Base-by-base conservation (phyloP, 2,113 vertebrate genomes). In the Equus quagga region DNA sequence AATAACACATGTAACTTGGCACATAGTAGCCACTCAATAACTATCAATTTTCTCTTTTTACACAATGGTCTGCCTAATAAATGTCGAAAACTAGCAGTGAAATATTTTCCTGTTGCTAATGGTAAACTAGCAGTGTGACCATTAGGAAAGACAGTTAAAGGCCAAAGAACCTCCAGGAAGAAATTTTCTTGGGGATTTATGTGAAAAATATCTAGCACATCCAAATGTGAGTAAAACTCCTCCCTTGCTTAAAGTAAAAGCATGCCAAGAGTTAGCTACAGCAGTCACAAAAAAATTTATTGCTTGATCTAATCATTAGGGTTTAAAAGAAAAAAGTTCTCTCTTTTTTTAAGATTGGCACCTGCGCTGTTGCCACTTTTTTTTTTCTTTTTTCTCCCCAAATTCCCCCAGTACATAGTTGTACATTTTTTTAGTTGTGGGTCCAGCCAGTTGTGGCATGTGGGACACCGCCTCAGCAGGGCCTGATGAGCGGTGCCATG, bases 91-190 rank as follows among this genome's bases (percentile, higher is more conserved):
- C 10, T 26, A 82, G 78, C 54, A 93, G 76, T 84, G n/a, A 94
- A 88, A 88, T 95, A 85, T 84, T 94, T 95, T 94, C 65, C 81
- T 89, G 31, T 91, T 96, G 95, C 86, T 95, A 95, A 67, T 65
- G 64, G 26, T 81, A 96, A 96, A 91, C 36, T 64, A 49, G 93
- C 94, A 83, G 58, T 72, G 13, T 73, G 60, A 56, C 31, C 12
- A 72, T 64, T 96, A 80, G 36, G 62, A 97, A 96, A 93, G 65
- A 89, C 0, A 36, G 65, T 69, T n/a, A 92, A 87, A 94, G 9
- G 31, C 65, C 67, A 78, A 93, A 93, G 44, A 96, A 58, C 3
- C 5, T 84, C 89, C 14, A 92, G 72, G 54, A 95, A 95, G 31
- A 98, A 96, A 65, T 82, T 8, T 80, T 89, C 73, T 89, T 84